phyloP scores from a whole-genome alignment of 2,113 vertebrate genomes.

The Bubo blakistoni region DNA sequence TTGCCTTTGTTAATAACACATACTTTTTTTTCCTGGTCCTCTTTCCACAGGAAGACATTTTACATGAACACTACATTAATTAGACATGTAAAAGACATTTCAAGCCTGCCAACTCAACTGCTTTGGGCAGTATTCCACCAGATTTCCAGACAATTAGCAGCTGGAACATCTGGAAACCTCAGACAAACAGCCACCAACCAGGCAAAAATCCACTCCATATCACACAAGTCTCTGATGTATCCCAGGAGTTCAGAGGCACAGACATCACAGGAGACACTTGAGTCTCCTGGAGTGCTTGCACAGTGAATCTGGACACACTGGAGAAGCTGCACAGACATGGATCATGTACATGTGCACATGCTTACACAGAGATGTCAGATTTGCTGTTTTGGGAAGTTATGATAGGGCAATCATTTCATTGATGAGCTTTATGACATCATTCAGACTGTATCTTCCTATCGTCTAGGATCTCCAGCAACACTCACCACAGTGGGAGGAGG shows the following conservation, averaged over 20 bases:
- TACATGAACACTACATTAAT: slow-evolving; percentile 2
- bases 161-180: slow-evolving; percentile 36
- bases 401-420: neutral
- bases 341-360: fast-evolving
- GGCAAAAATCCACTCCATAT: neutral
- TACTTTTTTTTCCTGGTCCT: neutral
- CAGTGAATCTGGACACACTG: neutral
- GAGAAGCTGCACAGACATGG: neutral
- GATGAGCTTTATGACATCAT: neutral
- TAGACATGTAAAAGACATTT: slow-evolving; percentile 8
- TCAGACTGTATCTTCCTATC: neutral
- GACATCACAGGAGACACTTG: neutral
- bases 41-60: neutral
- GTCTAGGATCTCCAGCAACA: neutral
- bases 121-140: slow-evolving; percentile 37
- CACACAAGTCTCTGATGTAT: neutral
- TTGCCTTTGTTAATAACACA: neutral
- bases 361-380: neutral
- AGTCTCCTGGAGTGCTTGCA: neutral
- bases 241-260: neutral
- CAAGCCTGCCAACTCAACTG: neutral
- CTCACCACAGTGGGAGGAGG: neutral
- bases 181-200: slow-evolving; percentile 22
- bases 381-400: neutral
- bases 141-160: slow-evolving; percentile 43